phyloP scores from a whole-genome alignment of 2,888 invertebrate species.

The Ennomos erosarius region DNA sequence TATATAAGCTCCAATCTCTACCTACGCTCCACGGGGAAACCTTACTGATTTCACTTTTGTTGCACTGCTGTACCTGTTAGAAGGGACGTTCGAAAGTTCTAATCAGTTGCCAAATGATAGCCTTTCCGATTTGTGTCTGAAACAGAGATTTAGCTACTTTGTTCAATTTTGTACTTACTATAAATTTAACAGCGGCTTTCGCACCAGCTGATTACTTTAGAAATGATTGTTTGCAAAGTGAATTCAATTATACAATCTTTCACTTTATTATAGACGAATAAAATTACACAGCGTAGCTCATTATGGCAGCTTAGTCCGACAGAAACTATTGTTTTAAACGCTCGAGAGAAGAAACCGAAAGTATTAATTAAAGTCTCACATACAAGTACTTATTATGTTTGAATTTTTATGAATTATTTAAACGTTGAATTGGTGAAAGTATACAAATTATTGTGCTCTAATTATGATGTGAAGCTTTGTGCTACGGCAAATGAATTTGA shows the following conservation, averaged over 20 bases:
- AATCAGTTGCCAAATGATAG: slow-evolving; percentile 33
- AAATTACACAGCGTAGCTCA: slow-evolving; percentile 29
- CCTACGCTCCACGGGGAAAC: slow-evolving; percentile 53
- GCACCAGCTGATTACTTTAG: background rate
- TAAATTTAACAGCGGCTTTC: background rate
- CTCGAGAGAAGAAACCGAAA: slow-evolving; percentile 65
- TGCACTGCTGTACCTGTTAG: slow-evolving; percentile 36
- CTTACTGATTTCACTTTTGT: slow-evolving; percentile 73
- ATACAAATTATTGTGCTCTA: slow-evolving; percentile 77
- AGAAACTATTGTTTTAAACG: slow-evolving; percentile 52
- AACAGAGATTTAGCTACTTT: background rate
- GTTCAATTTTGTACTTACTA: background rate
- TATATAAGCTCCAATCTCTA: slow-evolving; percentile 57
- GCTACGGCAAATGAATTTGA: slow-evolving; percentile 61
- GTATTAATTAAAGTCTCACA: slow-evolving; percentile 63
- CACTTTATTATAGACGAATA: slow-evolving; percentile 24
- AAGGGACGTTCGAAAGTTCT: slow-evolving; percentile 35
- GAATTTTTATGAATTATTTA: slow-evolving; percentile 68
- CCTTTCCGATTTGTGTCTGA: slow-evolving; percentile 14
- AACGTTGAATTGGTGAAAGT: slow-evolving; percentile 70
- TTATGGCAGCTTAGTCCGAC: slow-evolving; percentile 19
- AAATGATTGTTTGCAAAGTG: background rate
- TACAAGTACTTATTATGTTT: slow-evolving; percentile 53
- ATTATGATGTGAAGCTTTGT: slow-evolving; percentile 69
- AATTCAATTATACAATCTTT: slow-evolving; percentile 20